Base-by-base conservation (phyloP, 64 coral and sea anemone species). In the Stichodactyla helianthus region DNA sequence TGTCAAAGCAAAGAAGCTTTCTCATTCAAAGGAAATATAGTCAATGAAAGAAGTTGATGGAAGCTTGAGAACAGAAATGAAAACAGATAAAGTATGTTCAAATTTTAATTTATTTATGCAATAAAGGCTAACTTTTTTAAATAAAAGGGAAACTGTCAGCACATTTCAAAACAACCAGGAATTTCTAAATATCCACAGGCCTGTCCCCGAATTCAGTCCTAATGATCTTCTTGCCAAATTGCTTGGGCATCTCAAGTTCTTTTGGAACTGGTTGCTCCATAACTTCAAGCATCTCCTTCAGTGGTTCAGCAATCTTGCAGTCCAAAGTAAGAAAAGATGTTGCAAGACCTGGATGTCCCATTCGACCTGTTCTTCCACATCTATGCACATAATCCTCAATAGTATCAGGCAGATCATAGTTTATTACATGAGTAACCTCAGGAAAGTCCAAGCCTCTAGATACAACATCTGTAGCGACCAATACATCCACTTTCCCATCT, bases 401-500 rank as follows among this genome's bases (percentile, higher is more conserved):
- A 54, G 50, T 93, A 44, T 91, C 88, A 70, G 97, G 97, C 19
- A 99, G 79, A 82, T 99, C 97, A 77, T 99, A 99, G 82, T 99
- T 99, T 19, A 99, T 88, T 3, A 99, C 77, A 54, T 99, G 97
- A 19, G 85, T 91, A 56, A 99, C 97, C 68, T 99, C 97, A 65
- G 97, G 97, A n/a, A 99, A 95, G 82, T 99, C 97, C 15, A 99
- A 90, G 22, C 97, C 97, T 58, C 97, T 85, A 54, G 97, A 99
- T 17, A 88, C 97, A n/a, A 95, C 68, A 62, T 95, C 97, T 22
- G 93, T 99, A 6, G 90, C 97, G 17, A 99, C 97, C 23, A 99
- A 76, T 22, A 99, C 86, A 63, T 99, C 97, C 10, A 99, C 90
- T 88, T 86, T 99, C 56, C 93, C 97, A 88, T 95, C 88, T 67